These are phyloP conservation scores for Sus cebifrons DNA, from an alignment of 2,797 vertebrate genomes.

Conservation along the genomic window DNA sequence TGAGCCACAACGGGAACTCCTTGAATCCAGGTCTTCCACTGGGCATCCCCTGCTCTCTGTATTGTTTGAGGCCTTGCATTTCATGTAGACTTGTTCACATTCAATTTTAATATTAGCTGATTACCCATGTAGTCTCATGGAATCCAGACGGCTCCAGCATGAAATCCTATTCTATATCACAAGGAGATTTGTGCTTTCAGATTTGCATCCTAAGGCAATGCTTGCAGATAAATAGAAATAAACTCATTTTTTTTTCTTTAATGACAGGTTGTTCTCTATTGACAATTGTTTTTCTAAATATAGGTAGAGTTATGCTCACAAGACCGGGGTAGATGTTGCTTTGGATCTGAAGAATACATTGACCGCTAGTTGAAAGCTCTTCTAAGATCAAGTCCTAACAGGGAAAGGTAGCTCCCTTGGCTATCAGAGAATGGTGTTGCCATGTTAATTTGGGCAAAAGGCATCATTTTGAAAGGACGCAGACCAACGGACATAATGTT, in stretches of 20 bases:
- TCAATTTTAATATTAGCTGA: not conserved
- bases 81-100: not conserved
- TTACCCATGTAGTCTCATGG: not conserved
- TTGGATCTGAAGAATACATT: slow-evolving; percentile 37
- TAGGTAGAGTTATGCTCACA: slow-evolving; percentile 5
- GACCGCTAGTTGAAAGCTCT: not conserved
- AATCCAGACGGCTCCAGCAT: not conserved
- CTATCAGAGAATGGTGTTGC: not conserved
- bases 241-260: slow-evolving; percentile 13
- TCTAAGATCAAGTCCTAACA: not conserved
- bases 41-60: not conserved
- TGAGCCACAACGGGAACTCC: no score
- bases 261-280: not conserved
- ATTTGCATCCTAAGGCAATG: not conserved
- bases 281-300: slow-evolving; percentile 47
- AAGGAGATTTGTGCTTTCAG: slow-evolving; percentile 38
- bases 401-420: not conserved
- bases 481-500: not conserved
- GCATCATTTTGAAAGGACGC: not conserved
- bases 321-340: not conserved
- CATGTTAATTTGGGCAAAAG: not conserved
- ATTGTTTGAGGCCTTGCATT: not conserved
- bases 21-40: not conserved
- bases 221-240: slow-evolving; percentile 41
- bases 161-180: not conserved